Base-by-base conservation (phyloP, 2,797 vertebrate species). In the Petrocephalus schoutedeni region DNA sequence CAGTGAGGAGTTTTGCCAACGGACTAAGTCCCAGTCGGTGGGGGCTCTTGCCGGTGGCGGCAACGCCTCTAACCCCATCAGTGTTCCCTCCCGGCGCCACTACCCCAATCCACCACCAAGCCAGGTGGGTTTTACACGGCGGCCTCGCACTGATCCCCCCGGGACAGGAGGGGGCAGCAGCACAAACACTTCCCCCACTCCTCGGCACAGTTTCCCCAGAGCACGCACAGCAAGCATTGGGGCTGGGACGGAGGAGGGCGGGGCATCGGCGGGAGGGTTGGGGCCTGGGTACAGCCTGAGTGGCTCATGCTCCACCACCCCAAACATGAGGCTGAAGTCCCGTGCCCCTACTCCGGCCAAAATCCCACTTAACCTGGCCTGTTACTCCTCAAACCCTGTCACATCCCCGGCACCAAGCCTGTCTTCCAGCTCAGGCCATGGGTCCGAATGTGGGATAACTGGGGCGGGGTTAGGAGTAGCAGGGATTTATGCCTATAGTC, bases 1-100 rank as follows among this genome's bases (percentile, higher is more conserved):
- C 6, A 97, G 96, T n/a, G 96, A 97, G 89, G 97, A 97, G 92
- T 97, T 97, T 86, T 95, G 97, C 19, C 95, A 96, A 86, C 94
- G 96, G 28, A 95, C 95, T 89, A 97, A 96, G 89, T 95, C 95
- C 84, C 96, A 97, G 90, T 95, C 96, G 0, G 95, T 95, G 21
- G 95, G 95, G 6, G 95, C 95, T 0, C 94, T 94, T 0, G 95
- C 95, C 4, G 95, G 95, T 12, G 96, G 96, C 0, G 95, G 95
- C 10, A 96, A 95, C 0, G 95, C 94, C 87, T 96, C 96, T 4
- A 96, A 96, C 49, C 97, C 96, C 87, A 97, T 97, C 91, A 96
- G 96, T 3, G 96, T 96, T 77, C 96, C 97, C 0, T 94, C 95
- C 28, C 94, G 96, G 0, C 95, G 95, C 0, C 95, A 96, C 92